Evolutionary conservation across 2,888 invertebrate species (phyloP).

Genomic region (Cryptophagus acutangulus): DNA sequence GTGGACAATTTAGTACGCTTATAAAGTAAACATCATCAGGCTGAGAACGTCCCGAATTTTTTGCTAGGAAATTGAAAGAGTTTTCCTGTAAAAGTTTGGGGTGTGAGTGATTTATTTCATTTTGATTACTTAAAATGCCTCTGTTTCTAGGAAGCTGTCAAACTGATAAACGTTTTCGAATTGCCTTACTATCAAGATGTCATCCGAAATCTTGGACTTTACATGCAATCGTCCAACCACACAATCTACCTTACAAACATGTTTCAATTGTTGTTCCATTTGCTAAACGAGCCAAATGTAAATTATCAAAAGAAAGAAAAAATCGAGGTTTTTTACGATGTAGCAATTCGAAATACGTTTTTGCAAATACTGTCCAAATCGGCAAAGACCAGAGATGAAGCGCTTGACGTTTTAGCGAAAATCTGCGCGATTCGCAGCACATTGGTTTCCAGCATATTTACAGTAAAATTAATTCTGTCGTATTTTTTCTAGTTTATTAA

Average conservation of each 20-base stretch:
- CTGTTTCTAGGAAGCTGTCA: not conserved
- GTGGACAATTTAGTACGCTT: too few relatives aligned
- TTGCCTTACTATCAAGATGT: not conserved
- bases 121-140: not conserved
- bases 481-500: too few relatives aligned
- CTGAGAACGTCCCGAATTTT: too few relatives aligned
- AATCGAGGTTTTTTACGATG: not conserved
- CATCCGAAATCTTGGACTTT: not conserved
- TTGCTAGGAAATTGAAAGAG: too few relatives aligned
- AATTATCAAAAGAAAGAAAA: not conserved
- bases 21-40: not conserved
- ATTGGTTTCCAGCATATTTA: not conserved
- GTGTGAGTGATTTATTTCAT: too few relatives aligned
- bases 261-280: not conserved
- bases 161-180: not conserved
- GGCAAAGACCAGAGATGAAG: not conserved
- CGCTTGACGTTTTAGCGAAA: not conserved
- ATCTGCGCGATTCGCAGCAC: not conserved
- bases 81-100: too few relatives aligned
- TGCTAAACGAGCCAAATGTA: not conserved
- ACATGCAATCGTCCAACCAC: not conserved
- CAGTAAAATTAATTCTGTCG: too few relatives aligned
- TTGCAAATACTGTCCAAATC: not conserved
- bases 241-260: not conserved
- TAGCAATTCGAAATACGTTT: not conserved